These are phyloP conservation scores for Amphipyra tragopoginis DNA, from an alignment of 2,888 invertebrate species.

Conservation along the genomic window DNA sequence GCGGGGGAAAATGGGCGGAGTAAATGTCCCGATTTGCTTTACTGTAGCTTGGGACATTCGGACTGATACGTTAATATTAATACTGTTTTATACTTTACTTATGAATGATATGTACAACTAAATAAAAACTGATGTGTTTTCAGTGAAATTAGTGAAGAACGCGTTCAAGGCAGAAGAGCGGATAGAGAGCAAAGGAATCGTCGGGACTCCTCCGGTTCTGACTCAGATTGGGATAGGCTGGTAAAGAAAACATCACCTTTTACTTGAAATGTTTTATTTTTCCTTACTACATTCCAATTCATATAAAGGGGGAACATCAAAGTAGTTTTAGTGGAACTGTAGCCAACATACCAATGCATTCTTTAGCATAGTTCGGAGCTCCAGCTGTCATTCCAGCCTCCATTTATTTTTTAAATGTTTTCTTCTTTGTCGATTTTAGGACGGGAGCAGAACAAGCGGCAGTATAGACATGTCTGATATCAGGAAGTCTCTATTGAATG, in stretches of 20 bases:
- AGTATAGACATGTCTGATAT: slow-evolving; percentile 93
- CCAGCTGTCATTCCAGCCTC: too few relatives aligned
- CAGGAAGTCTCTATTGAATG: slow-evolving; percentile 92
- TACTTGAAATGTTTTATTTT: background rate
- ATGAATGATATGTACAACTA: too few relatives aligned
- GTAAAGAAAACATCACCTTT: slow-evolving; percentile 55
- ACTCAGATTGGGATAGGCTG: slow-evolving; percentile 94
- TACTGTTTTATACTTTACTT: too few relatives aligned
- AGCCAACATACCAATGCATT: too few relatives aligned
- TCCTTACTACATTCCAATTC: background rate
- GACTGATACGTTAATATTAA: too few relatives aligned
- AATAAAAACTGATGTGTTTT: slow-evolving; percentile 22
- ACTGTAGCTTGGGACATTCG: too few relatives aligned
- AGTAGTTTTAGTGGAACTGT: too few relatives aligned
- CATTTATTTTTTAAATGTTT: too few relatives aligned
- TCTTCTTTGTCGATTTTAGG: slow-evolving; percentile 88
- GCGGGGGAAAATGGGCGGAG: too few relatives aligned
- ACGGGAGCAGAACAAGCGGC: slow-evolving; percentile 91
- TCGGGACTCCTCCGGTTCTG: slow-evolving; percentile 92
- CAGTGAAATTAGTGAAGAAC: slow-evolving; percentile 92
- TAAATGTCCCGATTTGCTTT: too few relatives aligned
- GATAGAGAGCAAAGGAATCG: slow-evolving; percentile 88
- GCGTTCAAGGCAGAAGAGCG: slow-evolving; percentile 91
- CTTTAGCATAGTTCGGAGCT: too few relatives aligned
- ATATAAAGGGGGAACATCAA: background rate